These are phyloP conservation scores for Acanthaster planci DNA, from an alignment of 35 echinoderm and acorn worm genomes.

Conservation along the genomic window DNA sequence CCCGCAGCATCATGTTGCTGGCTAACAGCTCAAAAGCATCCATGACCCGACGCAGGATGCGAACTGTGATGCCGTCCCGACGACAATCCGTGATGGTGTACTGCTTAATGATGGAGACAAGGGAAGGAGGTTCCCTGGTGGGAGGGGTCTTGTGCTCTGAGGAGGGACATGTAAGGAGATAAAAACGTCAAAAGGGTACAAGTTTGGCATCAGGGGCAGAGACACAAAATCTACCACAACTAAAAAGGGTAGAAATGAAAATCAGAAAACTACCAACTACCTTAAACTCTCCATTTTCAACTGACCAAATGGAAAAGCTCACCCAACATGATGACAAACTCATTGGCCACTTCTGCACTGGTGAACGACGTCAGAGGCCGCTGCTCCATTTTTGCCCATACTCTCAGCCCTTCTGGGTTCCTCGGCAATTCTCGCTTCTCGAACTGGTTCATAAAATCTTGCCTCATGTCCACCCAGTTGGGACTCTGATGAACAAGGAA, in stretches of 20 bases:
- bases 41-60: neutral
- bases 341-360: conserved; percentile 1
- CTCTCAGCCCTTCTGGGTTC: neutral
- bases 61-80: neutral
- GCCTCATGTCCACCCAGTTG: neutral
- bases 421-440: neutral
- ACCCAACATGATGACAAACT: neutral
- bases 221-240: no score
- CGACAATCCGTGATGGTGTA: neutral
- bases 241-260: no score
- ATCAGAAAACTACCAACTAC: no score
- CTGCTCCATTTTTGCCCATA: neutral
- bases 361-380: conserved; percentile 11
- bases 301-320: no score
- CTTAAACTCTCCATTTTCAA: no score
- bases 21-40: neutral
- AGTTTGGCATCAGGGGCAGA: no score
- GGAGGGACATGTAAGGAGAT: neutral
- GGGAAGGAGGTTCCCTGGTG: neutral
- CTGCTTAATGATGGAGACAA: neutral
- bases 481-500: neutral
- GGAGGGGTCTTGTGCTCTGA: neutral
- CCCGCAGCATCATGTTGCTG: neutral
- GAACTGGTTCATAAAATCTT: neutral
- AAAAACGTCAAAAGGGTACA: neutral